phyloP scores from a whole-genome alignment of 2,113 vertebrate genomes.

The Columba livia region DNA sequence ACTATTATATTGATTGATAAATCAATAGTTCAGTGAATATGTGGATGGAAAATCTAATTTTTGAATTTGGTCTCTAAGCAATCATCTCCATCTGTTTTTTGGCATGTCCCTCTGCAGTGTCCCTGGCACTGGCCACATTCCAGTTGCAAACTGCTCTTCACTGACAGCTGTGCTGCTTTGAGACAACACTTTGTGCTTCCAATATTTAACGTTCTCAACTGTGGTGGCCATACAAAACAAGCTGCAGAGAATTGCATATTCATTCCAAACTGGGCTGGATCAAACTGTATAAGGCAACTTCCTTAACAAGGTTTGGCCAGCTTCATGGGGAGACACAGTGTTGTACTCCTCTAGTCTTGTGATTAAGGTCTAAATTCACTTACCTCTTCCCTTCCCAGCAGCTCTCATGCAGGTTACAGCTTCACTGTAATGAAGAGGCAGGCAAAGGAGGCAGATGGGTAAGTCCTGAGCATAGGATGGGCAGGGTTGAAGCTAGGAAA shows the following conservation, averaged over 20 bases:
- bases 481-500: not conserved
- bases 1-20: constrained; percentile 27
- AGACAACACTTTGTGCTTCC: not conserved
- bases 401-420: not conserved
- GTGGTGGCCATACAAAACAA: not conserved
- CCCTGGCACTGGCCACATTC: not conserved
- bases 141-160: not conserved
- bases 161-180: constrained; percentile 7
- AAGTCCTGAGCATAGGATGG: not conserved
- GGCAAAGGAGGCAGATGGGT: not conserved
- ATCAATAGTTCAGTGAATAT: constrained; percentile 24
- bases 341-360: not conserved
- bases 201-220: not conserved
- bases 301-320: not conserved
- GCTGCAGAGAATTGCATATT: not conserved
- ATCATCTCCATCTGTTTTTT: not conserved
- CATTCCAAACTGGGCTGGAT: not conserved
- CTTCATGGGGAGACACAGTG: not conserved
- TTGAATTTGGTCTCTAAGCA: constrained; percentile 21
- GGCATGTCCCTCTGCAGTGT: not conserved
- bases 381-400: not conserved
- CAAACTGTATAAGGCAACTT: not conserved
- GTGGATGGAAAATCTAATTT: constrained; percentile 29
- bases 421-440: not conserved
- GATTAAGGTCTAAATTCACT: not conserved